Base-by-base conservation (phyloP, 2,888 invertebrate genomes). In the Spodoptera littoralis region DNA sequence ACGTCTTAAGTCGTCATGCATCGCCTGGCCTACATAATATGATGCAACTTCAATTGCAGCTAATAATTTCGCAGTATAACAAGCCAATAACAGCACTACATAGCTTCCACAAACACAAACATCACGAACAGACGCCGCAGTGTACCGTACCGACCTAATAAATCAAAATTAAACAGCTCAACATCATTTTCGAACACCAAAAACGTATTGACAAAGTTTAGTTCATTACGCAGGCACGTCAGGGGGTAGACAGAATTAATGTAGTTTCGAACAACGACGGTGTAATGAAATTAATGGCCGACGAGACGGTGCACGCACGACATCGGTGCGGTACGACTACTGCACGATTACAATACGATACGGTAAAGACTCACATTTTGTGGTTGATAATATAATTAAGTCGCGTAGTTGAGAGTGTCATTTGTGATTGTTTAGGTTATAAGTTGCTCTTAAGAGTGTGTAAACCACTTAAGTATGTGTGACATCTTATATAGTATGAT, bases 281-380 rank as follows among this genome's bases (percentile, higher is more conserved):
- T 47, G 65, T 73, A 77, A 80, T 77, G 76, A 81, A 81, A 84
- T 81, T 79, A 84, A 84, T 82, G 80, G 76, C 75, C 54, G 70
- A 69, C 76, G 62, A 65, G 72, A 75, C 68, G 64, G 42, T 48
- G 72, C 72, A 65, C 71, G 71, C 67, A 70, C 70, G 62, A 62
- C 62, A 42, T 12, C 46, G 46, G 5, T 44, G 58, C 64, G 64
- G 56, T 42, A 66, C 65, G 63, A 58, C 59, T 57, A 18, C 60
- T 24, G 45, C 11, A 51, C 50, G 18, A 13, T 47, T 44, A 47
- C 56, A 50, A 51, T 41, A 46, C 51, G 27, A 54, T 41, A 46
- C 51, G 36, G 27, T 36, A 50, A 43, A 52, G 67, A 52, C 48
- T 53, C 18, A 30, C 22, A 48, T 46, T 47, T 11, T 18, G 27